These are phyloP conservation scores for Darevskia nairensis DNA, from an alignment of 2,797 vertebrate species.

Conservation along the genomic window DNA sequence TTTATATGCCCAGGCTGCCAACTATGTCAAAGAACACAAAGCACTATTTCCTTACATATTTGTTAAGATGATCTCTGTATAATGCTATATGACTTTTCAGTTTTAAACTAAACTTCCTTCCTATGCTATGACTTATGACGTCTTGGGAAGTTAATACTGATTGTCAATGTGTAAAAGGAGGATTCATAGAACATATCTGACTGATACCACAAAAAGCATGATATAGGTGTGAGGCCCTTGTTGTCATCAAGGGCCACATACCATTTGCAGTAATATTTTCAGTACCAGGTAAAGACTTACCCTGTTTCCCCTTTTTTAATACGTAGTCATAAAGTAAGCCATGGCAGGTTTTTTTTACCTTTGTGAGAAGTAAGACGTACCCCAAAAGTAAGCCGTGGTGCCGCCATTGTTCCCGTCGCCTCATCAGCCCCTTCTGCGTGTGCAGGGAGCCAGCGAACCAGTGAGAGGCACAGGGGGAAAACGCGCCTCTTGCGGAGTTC, in stretches of 20 bases:
- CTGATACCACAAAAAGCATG: background rate
- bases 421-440: too few species aligned
- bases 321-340: too few species aligned
- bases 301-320: too few species aligned
- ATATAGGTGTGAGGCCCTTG: background rate
- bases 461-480: too few species aligned
- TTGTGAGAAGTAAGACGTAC: too few species aligned
- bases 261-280: too few species aligned
- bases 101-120: slow-evolving; percentile 15
- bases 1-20: slow-evolving; percentile 14
- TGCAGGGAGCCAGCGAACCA: too few species aligned
- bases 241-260: background rate
- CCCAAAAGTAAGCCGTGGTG: too few species aligned
- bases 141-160: background rate
- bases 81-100: slow-evolving; percentile 16
- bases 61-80: slow-evolving; percentile 2
- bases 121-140: background rate
- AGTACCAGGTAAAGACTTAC: too few species aligned
- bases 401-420: too few species aligned
- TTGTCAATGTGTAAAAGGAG: background rate
- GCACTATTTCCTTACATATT: background rate
- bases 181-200: background rate
- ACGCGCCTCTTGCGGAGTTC: too few species aligned
- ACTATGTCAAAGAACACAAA: slow-evolving; percentile 12
- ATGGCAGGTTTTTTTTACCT: too few species aligned